A percentile compares a stretch with the other conserved stretches of the same genome.
phyloP scores from a whole-genome alignment of 2,888 invertebrate species.

The Drosophila kanekoi region DNA sequence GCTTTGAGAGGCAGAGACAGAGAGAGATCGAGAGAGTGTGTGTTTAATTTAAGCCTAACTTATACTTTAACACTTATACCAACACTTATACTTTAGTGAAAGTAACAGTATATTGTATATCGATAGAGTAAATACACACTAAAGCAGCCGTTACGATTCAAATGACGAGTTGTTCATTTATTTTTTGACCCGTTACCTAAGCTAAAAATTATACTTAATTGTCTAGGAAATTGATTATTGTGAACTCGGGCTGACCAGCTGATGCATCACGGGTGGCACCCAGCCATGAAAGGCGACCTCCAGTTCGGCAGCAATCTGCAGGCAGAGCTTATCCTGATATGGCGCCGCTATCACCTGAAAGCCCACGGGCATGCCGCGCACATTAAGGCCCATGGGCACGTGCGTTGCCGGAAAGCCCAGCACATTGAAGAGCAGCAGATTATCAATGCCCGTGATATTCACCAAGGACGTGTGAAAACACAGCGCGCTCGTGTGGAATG shows the following conservation, averaged over 20 bases:
- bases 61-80: too few relatives aligned
- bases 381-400: slow-evolving; percentile 89
- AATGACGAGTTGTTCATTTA: slow-evolving; percentile 11
- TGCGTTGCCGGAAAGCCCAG: slow-evolving; percentile 91
- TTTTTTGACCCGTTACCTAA: slow-evolving; percentile 51
- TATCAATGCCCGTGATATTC: slow-evolving; percentile 82
- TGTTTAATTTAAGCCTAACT: too few relatives aligned
- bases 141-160: not conserved
- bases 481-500: slow-evolving; percentile 88
- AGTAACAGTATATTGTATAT: too few relatives aligned
- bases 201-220: slow-evolving; percentile 25
- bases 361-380: slow-evolving; percentile 89
- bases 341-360: slow-evolving; percentile 92
- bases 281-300: slow-evolving; percentile 94
- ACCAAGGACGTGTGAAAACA: slow-evolving; percentile 88
- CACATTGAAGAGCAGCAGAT: slow-evolving; percentile 84
- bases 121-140: too few relatives aligned
- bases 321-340: slow-evolving; percentile 91
- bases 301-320: slow-evolving; percentile 92
- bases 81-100: too few relatives aligned
- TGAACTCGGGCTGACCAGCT: slow-evolving; percentile 12
- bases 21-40: not conserved
- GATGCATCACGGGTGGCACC: slow-evolving; percentile 86
- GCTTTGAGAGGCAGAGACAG: not conserved
- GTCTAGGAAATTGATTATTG: not conserved